Base-by-base conservation (phyloP, 2,888 invertebrate species). In the Mamestra brassicae region DNA sequence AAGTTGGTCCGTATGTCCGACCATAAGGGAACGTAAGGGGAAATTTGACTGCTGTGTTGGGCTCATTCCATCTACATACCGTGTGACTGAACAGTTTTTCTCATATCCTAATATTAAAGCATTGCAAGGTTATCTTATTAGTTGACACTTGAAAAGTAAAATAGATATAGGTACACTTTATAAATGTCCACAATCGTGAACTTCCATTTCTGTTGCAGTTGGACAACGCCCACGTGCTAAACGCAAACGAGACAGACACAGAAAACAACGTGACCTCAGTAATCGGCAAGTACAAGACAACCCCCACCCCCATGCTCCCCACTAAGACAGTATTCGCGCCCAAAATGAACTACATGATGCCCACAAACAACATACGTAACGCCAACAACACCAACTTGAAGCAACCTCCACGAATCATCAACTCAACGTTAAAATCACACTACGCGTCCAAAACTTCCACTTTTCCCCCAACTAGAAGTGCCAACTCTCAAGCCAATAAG, bases 211-310 rank as follows among this genome's bases (percentile, higher is more conserved):
- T 13, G 0, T 91, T 90, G 2, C 93, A 96, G 96, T 85, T 96
- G 91, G 96, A 96, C 89, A 95, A 96, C 84, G 94, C 92, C 1
- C 92, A 96, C 81, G 93, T 89, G 3, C 85, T 94, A 0, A 94
- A 94, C 84, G 96, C 95, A 0, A 96, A 96, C 90, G 96, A 94
- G 55, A 88, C 93, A 0, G 96, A 96, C 85, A 92, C 93, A 0
- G 96, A 96, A 65, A 96, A 96, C 91, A 96, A 96, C 89, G 94
- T 96, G 50, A 95, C 95, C 0, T 68, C 93, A 0, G 96, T 96
- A 26, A 96, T 96, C 77, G 95, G 96, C 78, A 96, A 95, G 78
- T 96, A 96, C 90, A 96, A 94, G 76, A 95, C 95, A 17, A 95
- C 95, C 2, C 92, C 96, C 47, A 93, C 95, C 0, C 94, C 96